Base-by-base conservation (phyloP, 2,888 invertebrate species). In the Hirtodrosophila histrioides region DNA sequence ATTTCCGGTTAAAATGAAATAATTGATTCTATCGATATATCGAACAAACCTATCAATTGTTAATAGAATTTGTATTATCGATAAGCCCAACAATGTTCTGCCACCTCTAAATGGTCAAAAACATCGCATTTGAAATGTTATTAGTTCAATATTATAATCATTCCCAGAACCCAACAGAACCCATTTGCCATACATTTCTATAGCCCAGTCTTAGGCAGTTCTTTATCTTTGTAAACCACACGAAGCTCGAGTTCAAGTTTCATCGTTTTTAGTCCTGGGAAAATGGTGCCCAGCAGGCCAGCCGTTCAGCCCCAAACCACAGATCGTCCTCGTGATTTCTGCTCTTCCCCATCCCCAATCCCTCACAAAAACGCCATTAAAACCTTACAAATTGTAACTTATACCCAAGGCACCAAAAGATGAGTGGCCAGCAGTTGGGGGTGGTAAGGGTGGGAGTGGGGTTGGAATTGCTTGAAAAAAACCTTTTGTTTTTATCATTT, bases 401-500 rank as follows among this genome's bases (percentile, higher is more conserved):
- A 78, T 78, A 82, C 68, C 62, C 62, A 56, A 24, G 33, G 41
- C 58, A 62, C 24, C 51, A 64, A 81, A 78, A 69, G 75, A 77
- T 66, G 78, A 85, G 69, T 74, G 76, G 72, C 67, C 29, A 58
- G 55, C 56, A 54, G 71, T 41, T 45, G 43, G 50, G 10, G 24
- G 11, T 39, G 54, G 39, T 43, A 49, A 44, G 37, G 41, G 43
- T 43, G 55, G 36, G 41, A 56, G 40, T 39, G 39, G 33, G 27
- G 44, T 23, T 46, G 51, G 37, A 41, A 9, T 7, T 27, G 49
- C 37, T 9, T 17, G 17, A 12, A 10, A 31, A 74, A 75, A 82
- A 86, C 78, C 86, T 76, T 83, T 82, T 82, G 84, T 86, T 86
- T 86, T 81, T 81, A 86, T 80, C 70, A 84, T 84, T 82, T 86